Evolutionary conservation across 35 echinoderm and acorn worm genomes (phyloP).

Genomic region (Ophioderma brevispina): DNA sequence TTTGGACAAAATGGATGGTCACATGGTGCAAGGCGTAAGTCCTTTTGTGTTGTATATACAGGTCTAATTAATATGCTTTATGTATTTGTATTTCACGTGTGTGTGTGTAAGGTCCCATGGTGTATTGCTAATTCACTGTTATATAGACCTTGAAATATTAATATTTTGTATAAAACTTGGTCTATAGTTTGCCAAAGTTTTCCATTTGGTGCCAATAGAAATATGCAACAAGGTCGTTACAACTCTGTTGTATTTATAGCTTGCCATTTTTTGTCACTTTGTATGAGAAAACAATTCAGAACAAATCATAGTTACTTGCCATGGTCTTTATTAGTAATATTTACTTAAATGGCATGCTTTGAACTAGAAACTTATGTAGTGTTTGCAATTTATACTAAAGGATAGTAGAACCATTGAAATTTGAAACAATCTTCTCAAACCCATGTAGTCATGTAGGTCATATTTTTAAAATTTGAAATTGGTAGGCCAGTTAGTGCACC

Average conservation of each 20-base stretch:
- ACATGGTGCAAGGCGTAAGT: too few relatives aligned
- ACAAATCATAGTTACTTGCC: not conserved
- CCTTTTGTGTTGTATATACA: not conserved
- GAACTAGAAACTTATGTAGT: not conserved
- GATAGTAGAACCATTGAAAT: not conserved
- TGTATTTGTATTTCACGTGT: conserved; percentile 1
- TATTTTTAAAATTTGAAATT: too few relatives aligned
- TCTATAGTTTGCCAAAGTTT: conserved; percentile 10
- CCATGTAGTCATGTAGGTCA: too few relatives aligned
- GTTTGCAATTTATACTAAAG: not conserved
- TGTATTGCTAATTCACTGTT: not conserved
- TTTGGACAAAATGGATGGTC: too few relatives aligned
- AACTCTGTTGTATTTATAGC: conserved; percentile 6
- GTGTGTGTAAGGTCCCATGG: not conserved
- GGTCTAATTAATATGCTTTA: not conserved
- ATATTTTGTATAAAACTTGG: conserved; percentile 12
- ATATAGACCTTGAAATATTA: conserved; percentile 7
- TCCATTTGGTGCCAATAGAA: conserved; percentile 13
- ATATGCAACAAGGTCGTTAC: conserved; percentile 13
- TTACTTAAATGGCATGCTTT: not conserved
- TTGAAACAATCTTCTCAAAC: not conserved
- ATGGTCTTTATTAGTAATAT: not conserved
- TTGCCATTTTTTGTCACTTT: conserved; percentile 9
- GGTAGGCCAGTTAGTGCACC: too few relatives aligned
- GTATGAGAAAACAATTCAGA: not conserved